A percentile compares a stretch with the other conserved stretches of the same genome.
Evolutionary conservation across 2,113 vertebrate species (phyloP).

Genomic region (Calyptommatus sinebrachiatus): DNA sequence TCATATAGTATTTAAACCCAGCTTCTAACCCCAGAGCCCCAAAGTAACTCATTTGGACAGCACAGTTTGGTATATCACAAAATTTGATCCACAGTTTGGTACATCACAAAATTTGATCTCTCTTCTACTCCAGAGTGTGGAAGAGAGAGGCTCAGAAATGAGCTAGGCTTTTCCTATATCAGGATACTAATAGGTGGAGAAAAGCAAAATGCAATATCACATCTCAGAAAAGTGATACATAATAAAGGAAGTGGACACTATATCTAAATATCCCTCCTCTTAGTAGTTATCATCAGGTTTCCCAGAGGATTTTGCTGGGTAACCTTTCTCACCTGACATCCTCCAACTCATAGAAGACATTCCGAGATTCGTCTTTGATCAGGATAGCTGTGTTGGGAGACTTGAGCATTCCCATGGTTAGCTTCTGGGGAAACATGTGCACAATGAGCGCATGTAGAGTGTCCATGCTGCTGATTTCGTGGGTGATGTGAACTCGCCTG

Average conservation of each 20-base stretch:
- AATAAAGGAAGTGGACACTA: not conserved
- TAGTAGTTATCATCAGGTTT: not conserved
- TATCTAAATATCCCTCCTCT: not conserved
- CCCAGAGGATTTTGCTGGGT: not conserved
- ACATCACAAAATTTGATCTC: too few relatives aligned
- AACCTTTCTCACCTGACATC: constrained; percentile 79
- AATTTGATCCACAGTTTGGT: too few relatives aligned
- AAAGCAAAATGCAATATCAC: not conserved
- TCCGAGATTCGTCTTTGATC: constrained; percentile 96
- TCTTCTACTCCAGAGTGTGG: too few relatives aligned
- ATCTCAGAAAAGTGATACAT: too few relatives aligned
- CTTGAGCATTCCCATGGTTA: constrained; percentile 97
- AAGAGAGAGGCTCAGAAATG: too few relatives aligned
- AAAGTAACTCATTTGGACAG: too few relatives aligned
- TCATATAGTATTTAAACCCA: too few relatives aligned
- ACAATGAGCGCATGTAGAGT: constrained; percentile 96
- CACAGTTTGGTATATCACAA: too few relatives aligned
- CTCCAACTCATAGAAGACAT: constrained; percentile 98
- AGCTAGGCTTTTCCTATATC: too few relatives aligned
- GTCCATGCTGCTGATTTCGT: constrained; percentile 97
- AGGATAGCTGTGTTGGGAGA: constrained; percentile 96
- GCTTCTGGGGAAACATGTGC: constrained; percentile 99
- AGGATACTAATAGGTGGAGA: not conserved
- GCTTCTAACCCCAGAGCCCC: too few relatives aligned
- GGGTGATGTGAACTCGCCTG: constrained; percentile 94